Conservation (phyloP, 2,888 invertebrate genomes). For the Rhorus exstirpatorius region DNA sequence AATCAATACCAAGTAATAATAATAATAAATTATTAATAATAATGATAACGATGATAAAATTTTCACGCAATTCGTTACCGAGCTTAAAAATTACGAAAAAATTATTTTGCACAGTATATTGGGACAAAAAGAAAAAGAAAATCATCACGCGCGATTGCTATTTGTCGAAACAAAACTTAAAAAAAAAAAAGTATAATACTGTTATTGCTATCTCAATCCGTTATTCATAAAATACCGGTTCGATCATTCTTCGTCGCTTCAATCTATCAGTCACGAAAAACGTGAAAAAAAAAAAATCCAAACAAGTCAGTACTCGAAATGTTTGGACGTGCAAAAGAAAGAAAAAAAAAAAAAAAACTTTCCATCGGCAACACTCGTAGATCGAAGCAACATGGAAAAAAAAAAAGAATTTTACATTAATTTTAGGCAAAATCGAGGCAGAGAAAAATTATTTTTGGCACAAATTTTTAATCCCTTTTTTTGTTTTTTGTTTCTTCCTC, state of each 20-base stretch:
- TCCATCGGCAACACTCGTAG: no score
- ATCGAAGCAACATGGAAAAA: no score
- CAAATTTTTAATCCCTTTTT: no score
- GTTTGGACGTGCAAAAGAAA: no score
- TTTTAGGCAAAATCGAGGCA: constrained; percentile 10
- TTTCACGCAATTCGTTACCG: constrained; percentile 26
- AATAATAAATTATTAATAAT: constrained; percentile 40
- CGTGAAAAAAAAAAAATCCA: no score
- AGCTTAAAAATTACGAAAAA: constrained; percentile 45
- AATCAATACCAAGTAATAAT: no score
- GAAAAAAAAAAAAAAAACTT: no score
- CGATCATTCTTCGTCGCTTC: background rate
- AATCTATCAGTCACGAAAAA: no score
- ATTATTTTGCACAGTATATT: constrained; percentile 36
- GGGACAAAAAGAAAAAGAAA: constrained; percentile 38
- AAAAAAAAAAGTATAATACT: constrained; percentile 63
- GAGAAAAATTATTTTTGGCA: background rate
- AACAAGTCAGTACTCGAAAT: no score
- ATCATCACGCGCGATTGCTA: background rate
- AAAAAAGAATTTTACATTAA: background rate
- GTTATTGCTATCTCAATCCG: constrained; percentile 64
- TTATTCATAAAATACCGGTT: constrained; percentile 22
- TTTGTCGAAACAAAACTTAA: constrained; percentile 24
- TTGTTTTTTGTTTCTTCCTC: no score
- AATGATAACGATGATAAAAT: constrained; percentile 44